These are phyloP conservation scores for Blomia tropicalis DNA, from an alignment of 2,888 invertebrate genomes.

Conservation along the genomic window DNA sequence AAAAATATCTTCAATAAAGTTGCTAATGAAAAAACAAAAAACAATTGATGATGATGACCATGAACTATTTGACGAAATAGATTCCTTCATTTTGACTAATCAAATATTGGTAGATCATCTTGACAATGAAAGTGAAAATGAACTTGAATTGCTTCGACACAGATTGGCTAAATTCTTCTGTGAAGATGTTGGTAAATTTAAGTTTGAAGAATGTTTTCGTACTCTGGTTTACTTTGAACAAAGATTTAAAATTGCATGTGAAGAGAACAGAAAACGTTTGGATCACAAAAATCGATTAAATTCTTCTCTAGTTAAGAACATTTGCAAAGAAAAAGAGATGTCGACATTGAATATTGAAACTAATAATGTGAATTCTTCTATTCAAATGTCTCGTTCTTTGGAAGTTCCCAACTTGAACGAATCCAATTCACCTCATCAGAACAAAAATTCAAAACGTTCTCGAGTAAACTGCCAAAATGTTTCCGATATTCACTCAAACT, in stretches of 20 bases:
- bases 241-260: conserved; percentile 36
- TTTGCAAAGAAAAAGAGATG: neutral
- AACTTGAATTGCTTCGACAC: conserved; percentile 56
- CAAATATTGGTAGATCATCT: conserved; percentile 21
- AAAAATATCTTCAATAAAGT: conserved; percentile 58
- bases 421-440: neutral
- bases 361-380: neutral
- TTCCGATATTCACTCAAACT: conserved; percentile 14
- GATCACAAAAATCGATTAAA: conserved; percentile 72
- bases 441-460: neutral
- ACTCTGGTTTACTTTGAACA: conserved; percentile 73
- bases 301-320: conserved; percentile 39
- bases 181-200: conserved; percentile 72
- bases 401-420: neutral
- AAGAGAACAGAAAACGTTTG: conserved; percentile 60
- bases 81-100: conserved; percentile 49
- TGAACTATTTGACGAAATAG: conserved; percentile 68
- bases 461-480: conserved; percentile 8
- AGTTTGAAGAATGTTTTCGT: conserved; percentile 82
- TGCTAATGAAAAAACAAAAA: conserved; percentile 54
- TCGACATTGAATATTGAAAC: neutral
- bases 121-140: neutral
- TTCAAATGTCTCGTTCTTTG: conserved; percentile 1
- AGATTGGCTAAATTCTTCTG: conserved; percentile 82
- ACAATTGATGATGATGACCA: conserved; percentile 57